phyloP scores from a whole-genome alignment of 2,797 vertebrate species.

The Lepilemur ruficaudatus region DNA sequence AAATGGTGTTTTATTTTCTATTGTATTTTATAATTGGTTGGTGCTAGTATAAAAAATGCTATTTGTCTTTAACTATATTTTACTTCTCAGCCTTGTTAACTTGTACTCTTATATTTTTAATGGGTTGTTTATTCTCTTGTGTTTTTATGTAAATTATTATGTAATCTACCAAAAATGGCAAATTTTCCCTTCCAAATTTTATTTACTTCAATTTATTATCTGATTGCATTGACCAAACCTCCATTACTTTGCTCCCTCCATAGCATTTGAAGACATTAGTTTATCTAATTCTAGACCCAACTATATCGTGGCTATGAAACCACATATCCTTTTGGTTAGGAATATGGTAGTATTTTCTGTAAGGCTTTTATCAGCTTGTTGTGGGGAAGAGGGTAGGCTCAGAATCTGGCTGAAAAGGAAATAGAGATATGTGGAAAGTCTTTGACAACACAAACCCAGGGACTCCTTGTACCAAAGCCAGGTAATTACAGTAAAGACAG shows the following conservation, averaged over 20 bases:
- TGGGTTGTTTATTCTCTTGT: background rate
- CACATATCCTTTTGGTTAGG: background rate
- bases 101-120: background rate
- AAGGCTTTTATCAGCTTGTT: background rate
- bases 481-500: background rate
- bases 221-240: background rate
- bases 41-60: background rate
- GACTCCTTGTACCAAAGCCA: background rate
- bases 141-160: constrained; percentile 10
- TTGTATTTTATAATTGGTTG: constrained; percentile 23
- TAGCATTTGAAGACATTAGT: background rate
- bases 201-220: constrained; percentile 4
- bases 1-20: constrained; percentile 1
- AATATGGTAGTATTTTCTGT: background rate
- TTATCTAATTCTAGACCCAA: background rate
- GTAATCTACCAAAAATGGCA: background rate
- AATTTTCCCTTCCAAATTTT: constrained; percentile 7
- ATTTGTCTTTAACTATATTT: constrained; percentile 27
- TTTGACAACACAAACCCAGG: background rate
- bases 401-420: constrained; percentile 3
- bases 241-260: background rate
- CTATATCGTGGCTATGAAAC: background rate
- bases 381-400: background rate
- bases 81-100: background rate
- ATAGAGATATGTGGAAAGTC: background rate